Percentiles rank a stretch among this genome's conserved stretches.
phyloP scores from a whole-genome alignment of 2,888 invertebrate species.

The Lasioglossum figueresi region DNA sequence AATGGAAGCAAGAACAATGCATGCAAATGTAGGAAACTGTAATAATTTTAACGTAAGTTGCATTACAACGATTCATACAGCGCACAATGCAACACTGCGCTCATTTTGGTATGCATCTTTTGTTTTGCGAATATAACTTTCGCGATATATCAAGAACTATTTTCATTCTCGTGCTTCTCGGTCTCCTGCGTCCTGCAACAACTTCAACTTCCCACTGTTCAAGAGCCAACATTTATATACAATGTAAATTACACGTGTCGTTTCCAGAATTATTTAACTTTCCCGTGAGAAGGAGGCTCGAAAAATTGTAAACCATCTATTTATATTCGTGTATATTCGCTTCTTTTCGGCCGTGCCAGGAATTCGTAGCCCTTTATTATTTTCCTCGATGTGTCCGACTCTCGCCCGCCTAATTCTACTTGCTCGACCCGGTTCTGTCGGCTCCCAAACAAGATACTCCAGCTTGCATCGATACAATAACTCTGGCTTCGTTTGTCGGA shows the following conservation, averaged over 20 bases:
- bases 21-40: not conserved
- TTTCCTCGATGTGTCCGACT: too few species aligned
- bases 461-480: not conserved
- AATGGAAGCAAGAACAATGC: not conserved
- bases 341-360: not conserved
- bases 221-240: not conserved
- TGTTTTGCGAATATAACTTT: not conserved
- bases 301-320: not conserved
- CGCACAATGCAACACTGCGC: not conserved
- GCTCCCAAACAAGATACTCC: not conserved
- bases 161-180: not conserved
- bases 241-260: not conserved
- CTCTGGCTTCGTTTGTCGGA: not conserved
- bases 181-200: not conserved
- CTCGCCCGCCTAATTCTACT: not conserved
- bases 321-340: not conserved
- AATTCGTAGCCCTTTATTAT: not conserved
- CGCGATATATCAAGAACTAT: not conserved
- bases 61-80: not conserved
- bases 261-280: not conserved
- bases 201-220: not conserved
- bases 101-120: conserved; percentile 4
- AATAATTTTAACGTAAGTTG: not conserved
- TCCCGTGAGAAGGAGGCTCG: not conserved
- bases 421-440: not conserved